A percentile compares a stretch with the other conserved stretches of the same genome.
Evolutionary conservation across 2,113 vertebrate genomes (phyloP).

Genomic region (Baryphthengus martii): DNA sequence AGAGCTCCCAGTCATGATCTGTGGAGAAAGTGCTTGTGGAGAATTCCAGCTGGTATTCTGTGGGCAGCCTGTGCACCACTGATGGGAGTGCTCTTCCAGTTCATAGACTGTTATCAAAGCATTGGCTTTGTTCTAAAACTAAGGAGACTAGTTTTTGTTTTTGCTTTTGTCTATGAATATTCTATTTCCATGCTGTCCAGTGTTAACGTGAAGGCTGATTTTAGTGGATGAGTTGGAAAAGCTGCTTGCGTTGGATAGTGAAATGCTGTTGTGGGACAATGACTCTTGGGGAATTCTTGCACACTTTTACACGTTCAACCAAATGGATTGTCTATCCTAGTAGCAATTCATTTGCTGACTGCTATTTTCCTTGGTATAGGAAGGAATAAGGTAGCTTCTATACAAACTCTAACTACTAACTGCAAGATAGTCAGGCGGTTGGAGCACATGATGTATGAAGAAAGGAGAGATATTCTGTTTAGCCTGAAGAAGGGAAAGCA

Average conservation of each 20-base stretch:
- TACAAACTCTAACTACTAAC: background rate
- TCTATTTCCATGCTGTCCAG: background rate
- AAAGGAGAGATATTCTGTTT: background rate
- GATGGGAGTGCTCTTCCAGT: background rate
- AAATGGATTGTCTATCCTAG: background rate
- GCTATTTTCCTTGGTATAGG: background rate
- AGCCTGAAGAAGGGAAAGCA: background rate
- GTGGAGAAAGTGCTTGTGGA: background rate
- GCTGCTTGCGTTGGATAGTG: background rate
- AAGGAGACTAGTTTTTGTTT: background rate
- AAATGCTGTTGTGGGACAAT: background rate
- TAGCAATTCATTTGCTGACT: background rate
- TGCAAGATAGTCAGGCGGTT: background rate
- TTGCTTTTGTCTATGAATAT: background rate
- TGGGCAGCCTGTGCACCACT: background rate
- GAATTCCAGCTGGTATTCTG: background rate
- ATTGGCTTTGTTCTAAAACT: background rate
- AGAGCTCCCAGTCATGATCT: background rate
- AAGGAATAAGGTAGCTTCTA: background rate
- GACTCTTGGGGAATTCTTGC: background rate
- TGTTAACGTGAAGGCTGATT: background rate
- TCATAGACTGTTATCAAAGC: background rate
- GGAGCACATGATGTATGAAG: accelerated
- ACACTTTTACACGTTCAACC: background rate
- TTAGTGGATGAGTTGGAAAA: background rate